Percentiles rank a stretch among this genome's conserved stretches.
These are phyloP conservation scores for Maniola jurtina DNA, from an alignment of 1,140 invertebrate genomes.

Conservation along the genomic window DNA sequence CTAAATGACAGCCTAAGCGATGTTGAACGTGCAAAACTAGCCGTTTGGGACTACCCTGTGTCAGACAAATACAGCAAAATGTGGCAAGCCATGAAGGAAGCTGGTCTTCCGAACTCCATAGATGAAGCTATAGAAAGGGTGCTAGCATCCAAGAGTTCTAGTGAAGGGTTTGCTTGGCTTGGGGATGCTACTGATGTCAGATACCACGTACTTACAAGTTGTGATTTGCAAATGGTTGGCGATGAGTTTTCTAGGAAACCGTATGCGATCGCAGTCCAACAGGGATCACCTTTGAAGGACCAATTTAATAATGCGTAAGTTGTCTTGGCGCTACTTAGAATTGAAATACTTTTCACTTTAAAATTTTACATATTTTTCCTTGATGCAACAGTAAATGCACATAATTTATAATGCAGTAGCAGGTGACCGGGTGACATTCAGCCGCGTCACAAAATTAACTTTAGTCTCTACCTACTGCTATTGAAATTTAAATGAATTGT, in stretches of 20 bases:
- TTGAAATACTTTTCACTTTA: too few relatives aligned
- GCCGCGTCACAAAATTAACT: constrained; percentile 1
- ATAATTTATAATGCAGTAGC: constrained; percentile 4
- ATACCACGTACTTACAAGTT: constrained; percentile 91
- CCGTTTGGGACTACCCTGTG: constrained; percentile 99
- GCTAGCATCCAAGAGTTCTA: constrained; percentile 84
- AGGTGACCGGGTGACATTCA: constrained; percentile 13
- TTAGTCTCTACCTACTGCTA: neutral
- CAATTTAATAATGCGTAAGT: constrained; percentile 94
- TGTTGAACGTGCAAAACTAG: constrained; percentile 93
- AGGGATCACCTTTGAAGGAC: constrained; percentile 95
- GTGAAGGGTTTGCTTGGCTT: constrained; percentile 95
- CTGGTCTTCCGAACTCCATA: constrained; percentile 86
- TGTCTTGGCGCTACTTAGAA: too few relatives aligned
- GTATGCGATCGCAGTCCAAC: constrained; percentile 97
- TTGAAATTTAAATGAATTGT: constrained; percentile 11
- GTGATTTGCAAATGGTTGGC: constrained; percentile 93
- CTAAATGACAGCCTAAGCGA: constrained; percentile 94
- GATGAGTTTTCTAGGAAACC: constrained; percentile 98
- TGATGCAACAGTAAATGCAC: neutral
- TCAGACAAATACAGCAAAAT: constrained; percentile 99
- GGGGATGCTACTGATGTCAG: constrained; percentile 96
- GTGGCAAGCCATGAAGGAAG: constrained; percentile 97
- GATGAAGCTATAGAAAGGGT: constrained; percentile 91
- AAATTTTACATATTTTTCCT: neutral